Evolutionary conservation across 1,140 invertebrate genomes (phyloP), one percentile per base, ranked within the genome.

Genomic region (Cataglyphis hispanica): DNA sequence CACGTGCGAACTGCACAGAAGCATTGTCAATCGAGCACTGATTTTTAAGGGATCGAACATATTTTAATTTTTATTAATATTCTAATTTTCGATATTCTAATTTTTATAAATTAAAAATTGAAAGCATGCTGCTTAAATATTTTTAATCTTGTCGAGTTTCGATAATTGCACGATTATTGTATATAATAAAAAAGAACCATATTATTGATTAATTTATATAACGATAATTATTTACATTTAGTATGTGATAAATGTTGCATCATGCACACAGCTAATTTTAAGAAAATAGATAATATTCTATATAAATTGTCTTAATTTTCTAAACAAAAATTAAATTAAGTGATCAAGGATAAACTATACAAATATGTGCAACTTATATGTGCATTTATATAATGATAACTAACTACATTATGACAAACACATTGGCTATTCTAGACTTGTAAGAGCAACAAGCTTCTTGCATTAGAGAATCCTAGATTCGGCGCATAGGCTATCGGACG

Each of bases 381-480:
- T 31, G 31, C 3, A 25, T 43, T 43, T 22, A 13, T 43, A n/a
- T 22, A 67, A 13, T 22, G 11, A 43, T 46, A 25, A 40, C 13
- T 63, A 63, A 19, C 11, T 46, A 13, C 63, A 46, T 50, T 37
- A 22, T n/a, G 37, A 37, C 13, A 8, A 58, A 37, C 22, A 37
- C 27, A 50, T 50, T 19, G 16, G 19, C 22, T 58, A 7, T 7
- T 63, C 19, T 50, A 46, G 27, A 61, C n/a, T 13, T 43, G 31
- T 66, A 37, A 69, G 7, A 74, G 67, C 64, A 83, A 83, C 78
- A 74, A 61, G 67, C 53, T 83, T 83, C 31, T 37, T 83, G 50
- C 78, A 81, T 81, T 81, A 81, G 78, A 61, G 67, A 72, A 83
- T 83, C 53, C 63, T 69, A 80, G 31, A 58, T n/a, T 69, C 50